Percentiles rank a stretch among this genome's conserved stretches.
phyloP scores from a whole-genome alignment of 2,113 vertebrate species.

The Polypterus bichir region DNA sequence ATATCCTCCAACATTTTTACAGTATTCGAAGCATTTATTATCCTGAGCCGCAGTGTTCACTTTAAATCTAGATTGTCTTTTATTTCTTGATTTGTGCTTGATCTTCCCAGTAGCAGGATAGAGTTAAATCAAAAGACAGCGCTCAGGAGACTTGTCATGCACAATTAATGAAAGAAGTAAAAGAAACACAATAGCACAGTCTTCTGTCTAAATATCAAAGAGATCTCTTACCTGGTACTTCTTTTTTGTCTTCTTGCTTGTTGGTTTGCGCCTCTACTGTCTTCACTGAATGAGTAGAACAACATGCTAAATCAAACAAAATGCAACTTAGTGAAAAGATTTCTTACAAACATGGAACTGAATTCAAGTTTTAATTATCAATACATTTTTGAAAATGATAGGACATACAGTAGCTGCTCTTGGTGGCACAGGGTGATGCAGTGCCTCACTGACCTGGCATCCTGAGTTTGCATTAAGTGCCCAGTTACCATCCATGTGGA shows the following conservation, averaged over 20 bases:
- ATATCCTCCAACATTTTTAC: too few species aligned
- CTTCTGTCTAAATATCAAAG: not conserved
- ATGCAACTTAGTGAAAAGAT: not conserved
- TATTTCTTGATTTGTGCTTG: constrained; percentile 3
- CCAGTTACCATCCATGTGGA: too few species aligned
- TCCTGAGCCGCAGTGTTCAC: too few species aligned
- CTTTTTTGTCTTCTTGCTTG: constrained; percentile 88
- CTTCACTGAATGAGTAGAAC: constrained; percentile 77
- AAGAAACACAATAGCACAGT: not conserved
- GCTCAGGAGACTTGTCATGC: not conserved
- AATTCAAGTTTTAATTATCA: too few species aligned
- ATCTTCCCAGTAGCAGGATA: not conserved
- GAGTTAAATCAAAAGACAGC: not conserved
- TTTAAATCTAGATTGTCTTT: not conserved
- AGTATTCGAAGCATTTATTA: too few species aligned
- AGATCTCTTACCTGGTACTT: constrained; percentile 61
- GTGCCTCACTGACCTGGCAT: too few species aligned
- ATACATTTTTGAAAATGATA: too few species aligned
- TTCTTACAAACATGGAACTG: too few species aligned
- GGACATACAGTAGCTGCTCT: too few species aligned
- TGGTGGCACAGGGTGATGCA: too few species aligned
- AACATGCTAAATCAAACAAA: constrained; percentile 63
- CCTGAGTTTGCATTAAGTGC: too few species aligned
- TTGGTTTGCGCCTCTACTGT: constrained; percentile 67
- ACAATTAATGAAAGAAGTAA: not conserved